Conservation (phyloP, 2,888 invertebrate genomes). For the Horisme vitalbata region DNA sequence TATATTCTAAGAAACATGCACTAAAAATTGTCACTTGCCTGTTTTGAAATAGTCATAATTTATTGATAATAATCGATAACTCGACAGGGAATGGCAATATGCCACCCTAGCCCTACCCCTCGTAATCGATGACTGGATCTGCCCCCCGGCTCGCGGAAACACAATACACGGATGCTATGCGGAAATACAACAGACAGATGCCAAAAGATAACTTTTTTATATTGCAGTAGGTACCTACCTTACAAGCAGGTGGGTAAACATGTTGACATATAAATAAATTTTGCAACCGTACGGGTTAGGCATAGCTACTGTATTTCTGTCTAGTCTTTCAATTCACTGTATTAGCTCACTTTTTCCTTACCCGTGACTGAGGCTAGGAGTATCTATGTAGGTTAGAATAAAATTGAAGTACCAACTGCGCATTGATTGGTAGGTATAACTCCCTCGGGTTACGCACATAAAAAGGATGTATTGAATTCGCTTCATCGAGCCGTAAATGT, state of each 20-base stretch:
- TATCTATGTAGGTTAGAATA: constrained; percentile 12
- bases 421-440: constrained; percentile 17
- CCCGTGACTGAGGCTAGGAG: neutral
- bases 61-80: too few relatives aligned
- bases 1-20: too few relatives aligned
- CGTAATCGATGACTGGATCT: constrained; percentile 11
- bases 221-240: neutral
- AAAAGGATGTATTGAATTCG: constrained; percentile 20
- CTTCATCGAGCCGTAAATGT: constrained; percentile 19
- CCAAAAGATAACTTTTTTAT: neutral
- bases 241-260: neutral
- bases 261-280: too few relatives aligned
- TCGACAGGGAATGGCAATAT: constrained; percentile 1
- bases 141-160: constrained; percentile 3
- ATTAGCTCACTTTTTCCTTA: neutral
- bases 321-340: too few relatives aligned
- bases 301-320: too few relatives aligned
- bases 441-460: constrained; percentile 17
- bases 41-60: too few relatives aligned
- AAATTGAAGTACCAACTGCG: constrained; percentile 3
- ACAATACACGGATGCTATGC: constrained; percentile 10
- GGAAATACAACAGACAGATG: constrained; percentile 15
- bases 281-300: too few relatives aligned
- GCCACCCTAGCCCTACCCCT: constrained; percentile 8
- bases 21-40: too few relatives aligned